phyloP scores from a whole-genome alignment of 2,113 vertebrate species.

The Pipa parva region DNA sequence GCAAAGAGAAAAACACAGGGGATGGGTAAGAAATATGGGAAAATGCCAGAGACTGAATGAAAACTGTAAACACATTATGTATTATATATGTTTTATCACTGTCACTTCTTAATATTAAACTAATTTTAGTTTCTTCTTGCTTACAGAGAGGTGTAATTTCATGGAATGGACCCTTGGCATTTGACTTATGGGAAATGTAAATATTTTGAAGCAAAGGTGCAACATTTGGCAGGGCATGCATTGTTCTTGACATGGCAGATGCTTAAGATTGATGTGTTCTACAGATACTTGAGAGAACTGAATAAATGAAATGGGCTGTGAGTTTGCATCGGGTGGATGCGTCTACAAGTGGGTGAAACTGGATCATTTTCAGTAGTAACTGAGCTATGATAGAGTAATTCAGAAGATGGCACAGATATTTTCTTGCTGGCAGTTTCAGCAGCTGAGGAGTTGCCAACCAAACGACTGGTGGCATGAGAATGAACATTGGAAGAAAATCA shows the following conservation, averaged over 20 bases:
- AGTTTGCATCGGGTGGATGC: neutral
- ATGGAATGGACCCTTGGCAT: neutral
- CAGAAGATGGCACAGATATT: neutral
- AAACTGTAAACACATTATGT: too few species aligned
- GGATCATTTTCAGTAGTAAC: neutral
- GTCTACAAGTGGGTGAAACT: neutral
- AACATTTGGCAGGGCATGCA: neutral
- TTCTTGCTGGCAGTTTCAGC: slow-evolving; percentile 22
- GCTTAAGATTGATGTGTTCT: neutral
- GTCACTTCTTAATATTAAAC: neutral
- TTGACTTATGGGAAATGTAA: neutral
- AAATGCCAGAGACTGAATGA: too few species aligned
- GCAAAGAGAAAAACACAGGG: too few species aligned
- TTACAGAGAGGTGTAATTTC: slow-evolving; percentile 34
- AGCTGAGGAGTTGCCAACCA: slow-evolving; percentile 5
- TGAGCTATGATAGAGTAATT: neutral
- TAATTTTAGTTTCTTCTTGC: neutral
- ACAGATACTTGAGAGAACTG: neutral
- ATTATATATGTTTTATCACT: too few species aligned
- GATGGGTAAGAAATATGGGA: too few species aligned
- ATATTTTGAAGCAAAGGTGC: neutral
- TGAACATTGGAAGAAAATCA: neutral
- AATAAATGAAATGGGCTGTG: neutral
- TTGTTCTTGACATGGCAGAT: neutral
- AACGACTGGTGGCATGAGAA: neutral